phyloP scores from a whole-genome alignment of 1,140 invertebrate species.

The Danaus plexippus region DNA sequence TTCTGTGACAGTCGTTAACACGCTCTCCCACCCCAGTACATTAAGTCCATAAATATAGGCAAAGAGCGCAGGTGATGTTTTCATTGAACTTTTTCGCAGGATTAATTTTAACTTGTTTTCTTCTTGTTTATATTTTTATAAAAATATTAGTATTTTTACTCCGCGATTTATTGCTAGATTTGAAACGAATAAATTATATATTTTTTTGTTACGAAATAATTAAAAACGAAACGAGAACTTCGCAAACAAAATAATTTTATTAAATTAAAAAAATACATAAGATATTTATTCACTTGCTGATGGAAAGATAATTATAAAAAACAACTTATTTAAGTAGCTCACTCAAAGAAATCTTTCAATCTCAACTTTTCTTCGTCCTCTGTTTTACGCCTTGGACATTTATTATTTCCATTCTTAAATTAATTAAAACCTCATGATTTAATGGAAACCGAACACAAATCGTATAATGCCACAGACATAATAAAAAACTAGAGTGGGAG shows the following conservation, averaged over 20 bases:
- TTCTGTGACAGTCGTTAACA: constrained; percentile 4
- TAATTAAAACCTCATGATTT: constrained; percentile 12
- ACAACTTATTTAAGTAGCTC: too few species aligned
- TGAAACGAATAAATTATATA: too few species aligned
- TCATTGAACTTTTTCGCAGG: constrained; percentile 55
- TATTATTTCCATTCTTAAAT: not conserved
- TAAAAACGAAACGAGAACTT: too few species aligned
- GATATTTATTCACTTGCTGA: too few species aligned
- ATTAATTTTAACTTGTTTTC: constrained; percentile 38
- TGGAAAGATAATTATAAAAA: too few species aligned
- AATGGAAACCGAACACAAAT: constrained; percentile 12
- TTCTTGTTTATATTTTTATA: constrained; percentile 4
- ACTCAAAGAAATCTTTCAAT: too few species aligned
- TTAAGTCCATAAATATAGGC: constrained; percentile 39
- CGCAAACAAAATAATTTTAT: too few species aligned
- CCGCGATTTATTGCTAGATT: constrained; percentile 9
- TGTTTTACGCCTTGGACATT: too few species aligned
- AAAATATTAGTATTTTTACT: constrained; percentile 11
- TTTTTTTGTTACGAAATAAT: too few species aligned
- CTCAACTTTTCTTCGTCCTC: too few species aligned
- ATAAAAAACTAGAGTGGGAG: constrained; percentile 22
- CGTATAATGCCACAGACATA: constrained; percentile 22
- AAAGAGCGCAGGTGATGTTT: constrained; percentile 58
- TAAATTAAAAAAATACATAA: too few species aligned
- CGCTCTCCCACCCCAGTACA: constrained; percentile 22